Percentiles rank a stretch among this genome's conserved stretches.
These are phyloP conservation scores for Pachyramphus minor DNA, from an alignment of 2,113 vertebrate species.

Conservation along the genomic window DNA sequence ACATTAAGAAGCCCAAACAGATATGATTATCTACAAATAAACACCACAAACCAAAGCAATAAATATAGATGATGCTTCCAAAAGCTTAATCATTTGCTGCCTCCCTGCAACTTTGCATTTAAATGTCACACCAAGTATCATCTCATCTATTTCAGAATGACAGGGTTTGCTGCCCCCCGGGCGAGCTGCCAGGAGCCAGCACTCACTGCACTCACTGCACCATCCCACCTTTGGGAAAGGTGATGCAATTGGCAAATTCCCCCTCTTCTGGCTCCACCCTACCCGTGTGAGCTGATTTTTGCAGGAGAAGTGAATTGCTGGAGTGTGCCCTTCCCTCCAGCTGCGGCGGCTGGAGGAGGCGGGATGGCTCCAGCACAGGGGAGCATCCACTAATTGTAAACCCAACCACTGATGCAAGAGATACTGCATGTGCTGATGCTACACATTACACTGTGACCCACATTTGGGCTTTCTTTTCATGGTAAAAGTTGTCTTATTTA, in stretches of 20 bases:
- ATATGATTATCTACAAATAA: neutral
- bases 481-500: neutral
- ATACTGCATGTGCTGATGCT: conserved; percentile 35
- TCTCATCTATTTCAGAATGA: conserved; percentile 54
- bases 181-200: neutral
- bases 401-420: conserved; percentile 41
- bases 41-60: neutral
- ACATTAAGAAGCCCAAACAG: neutral
- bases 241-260: neutral
- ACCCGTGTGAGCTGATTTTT: neutral
- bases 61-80: neutral
- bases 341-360: neutral
- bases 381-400: neutral
- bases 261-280: neutral
- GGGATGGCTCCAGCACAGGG: neutral
- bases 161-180: neutral
- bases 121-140: conserved; percentile 42
- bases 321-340: neutral
- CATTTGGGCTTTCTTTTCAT: neutral
- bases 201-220: neutral
- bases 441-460: neutral
- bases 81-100: neutral
- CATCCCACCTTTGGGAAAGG: neutral
- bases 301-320: neutral
- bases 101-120: neutral